phyloP scores from a whole-genome alignment of 1,140 invertebrate genomes.

The Drosophila mojavensis region DNA sequence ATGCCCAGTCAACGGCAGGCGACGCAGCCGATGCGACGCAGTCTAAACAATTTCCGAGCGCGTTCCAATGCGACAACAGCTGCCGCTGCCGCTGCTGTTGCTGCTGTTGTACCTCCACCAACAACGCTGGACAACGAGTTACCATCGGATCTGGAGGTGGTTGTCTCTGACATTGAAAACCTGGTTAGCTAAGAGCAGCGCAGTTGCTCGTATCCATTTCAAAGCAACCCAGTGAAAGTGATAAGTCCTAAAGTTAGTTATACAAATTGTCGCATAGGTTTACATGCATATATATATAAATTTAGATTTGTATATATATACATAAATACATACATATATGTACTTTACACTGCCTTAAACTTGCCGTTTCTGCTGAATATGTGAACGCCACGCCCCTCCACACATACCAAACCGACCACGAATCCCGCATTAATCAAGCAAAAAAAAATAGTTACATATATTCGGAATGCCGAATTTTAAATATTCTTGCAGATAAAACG shows the following conservation, averaged over 20 bases:
- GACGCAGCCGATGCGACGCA: constrained; percentile 57
- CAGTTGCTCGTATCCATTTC: constrained; percentile 39
- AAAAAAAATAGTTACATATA: neutral
- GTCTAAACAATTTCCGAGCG: constrained; percentile 61
- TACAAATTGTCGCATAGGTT: constrained; percentile 81
- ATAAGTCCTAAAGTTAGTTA: constrained; percentile 83
- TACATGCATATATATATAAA: constrained; percentile 64
- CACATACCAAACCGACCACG: constrained; percentile 31
- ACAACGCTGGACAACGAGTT: constrained; percentile 59
- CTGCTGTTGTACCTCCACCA: constrained; percentile 22
- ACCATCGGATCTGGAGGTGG: constrained; percentile 82
- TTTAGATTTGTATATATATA: constrained; percentile 57
- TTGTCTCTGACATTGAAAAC: constrained; percentile 82
- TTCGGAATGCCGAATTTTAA: constrained; percentile 2
- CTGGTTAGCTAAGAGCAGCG: constrained; percentile 80
- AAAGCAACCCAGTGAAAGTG: constrained; percentile 79
- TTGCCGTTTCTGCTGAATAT: constrained; percentile 82
- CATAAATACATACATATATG: constrained; percentile 53
- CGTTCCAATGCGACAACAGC: constrained; percentile 31
- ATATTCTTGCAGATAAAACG: neutral
- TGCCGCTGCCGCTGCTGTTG: constrained; percentile 5
- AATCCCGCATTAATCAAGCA: constrained; percentile 1
- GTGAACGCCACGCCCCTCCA: constrained; percentile 68
- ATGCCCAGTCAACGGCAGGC: constrained; percentile 50
- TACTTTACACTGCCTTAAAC: constrained; percentile 82